Percentiles rank a stretch among this genome's conserved stretches.
Evolutionary conservation across 2,797 vertebrate species (phyloP).

Genomic region (Orestias chungarensis): DNA sequence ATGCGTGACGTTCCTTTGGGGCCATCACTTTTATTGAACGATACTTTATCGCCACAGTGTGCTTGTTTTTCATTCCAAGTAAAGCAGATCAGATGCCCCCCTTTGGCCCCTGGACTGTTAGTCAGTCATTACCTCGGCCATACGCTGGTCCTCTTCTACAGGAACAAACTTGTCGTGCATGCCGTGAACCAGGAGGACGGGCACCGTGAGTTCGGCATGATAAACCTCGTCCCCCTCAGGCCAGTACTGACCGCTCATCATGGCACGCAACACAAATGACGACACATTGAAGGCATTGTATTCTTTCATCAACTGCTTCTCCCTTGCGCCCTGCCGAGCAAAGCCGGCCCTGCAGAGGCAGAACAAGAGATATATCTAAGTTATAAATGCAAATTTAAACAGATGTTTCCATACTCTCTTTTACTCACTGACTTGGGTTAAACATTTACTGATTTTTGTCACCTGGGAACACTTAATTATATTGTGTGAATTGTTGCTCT

Average conservation of each 20-base stretch:
- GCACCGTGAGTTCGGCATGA: conserved; percentile 93
- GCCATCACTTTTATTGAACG: not conserved
- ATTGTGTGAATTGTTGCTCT: too few relatives aligned
- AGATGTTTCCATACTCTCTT: not conserved
- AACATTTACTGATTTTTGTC: not conserved
- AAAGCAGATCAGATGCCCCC: not conserved
- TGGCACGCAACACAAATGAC: conserved; percentile 93
- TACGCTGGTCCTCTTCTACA: conserved; percentile 94
- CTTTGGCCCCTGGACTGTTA: not conserved
- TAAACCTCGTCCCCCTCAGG: conserved; percentile 96
- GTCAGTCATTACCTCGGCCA: conserved; percentile 87
- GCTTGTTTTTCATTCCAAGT: not conserved
- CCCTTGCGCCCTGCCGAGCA: conserved; percentile 90
- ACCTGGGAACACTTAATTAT: not conserved
- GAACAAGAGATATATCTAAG: conserved; percentile 15
- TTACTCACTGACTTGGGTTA: not conserved
- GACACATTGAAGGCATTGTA: conserved; percentile 96
- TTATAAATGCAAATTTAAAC: not conserved
- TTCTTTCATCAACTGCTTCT: conserved; percentile 94
- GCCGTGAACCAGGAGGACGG: conserved; percentile 91
- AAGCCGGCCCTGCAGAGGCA: conserved; percentile 88
- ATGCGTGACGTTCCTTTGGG: not conserved
- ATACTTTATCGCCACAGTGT: not conserved
- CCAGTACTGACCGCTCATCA: conserved; percentile 99
- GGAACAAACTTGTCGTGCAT: conserved; percentile 97